Evolutionary conservation across 2,113 vertebrate species (phyloP).

Genomic region (Bombycilla garrulus): DNA sequence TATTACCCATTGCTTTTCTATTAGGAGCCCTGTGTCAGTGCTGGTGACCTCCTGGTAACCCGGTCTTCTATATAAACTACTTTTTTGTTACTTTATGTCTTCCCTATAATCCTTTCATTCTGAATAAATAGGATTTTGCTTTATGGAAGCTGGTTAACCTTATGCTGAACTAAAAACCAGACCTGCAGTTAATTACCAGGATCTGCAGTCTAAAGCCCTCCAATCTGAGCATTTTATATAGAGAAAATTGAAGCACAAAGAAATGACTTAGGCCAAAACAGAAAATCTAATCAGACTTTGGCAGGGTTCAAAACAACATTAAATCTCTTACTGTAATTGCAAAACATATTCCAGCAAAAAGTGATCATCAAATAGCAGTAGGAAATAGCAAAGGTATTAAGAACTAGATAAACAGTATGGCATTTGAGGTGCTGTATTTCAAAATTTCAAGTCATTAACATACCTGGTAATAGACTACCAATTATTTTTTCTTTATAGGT

Average conservation of each 20-base stretch:
- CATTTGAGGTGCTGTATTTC: background rate
- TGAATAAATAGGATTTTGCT: slow-evolving; percentile 56
- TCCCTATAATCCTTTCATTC: slow-evolving; percentile 31
- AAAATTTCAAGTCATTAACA: slow-evolving; percentile 1
- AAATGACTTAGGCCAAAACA: slow-evolving; percentile 27
- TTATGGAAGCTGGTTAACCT: slow-evolving; percentile 59
- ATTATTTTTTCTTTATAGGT: background rate
- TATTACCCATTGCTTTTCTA: background rate
- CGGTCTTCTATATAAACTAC: background rate
- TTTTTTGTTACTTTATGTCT: slow-evolving; percentile 10
- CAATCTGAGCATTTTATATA: slow-evolving; percentile 42
- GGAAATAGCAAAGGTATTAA: slow-evolving; percentile 15
- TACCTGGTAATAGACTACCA: background rate
- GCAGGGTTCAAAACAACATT: slow-evolving; percentile 48
- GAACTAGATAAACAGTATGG: background rate
- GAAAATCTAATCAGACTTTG: slow-evolving; percentile 58
- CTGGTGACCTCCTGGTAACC: background rate
- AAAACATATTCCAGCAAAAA: slow-evolving; percentile 36
- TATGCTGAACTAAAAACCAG: slow-evolving; percentile 57
- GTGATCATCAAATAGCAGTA: slow-evolving; percentile 4
- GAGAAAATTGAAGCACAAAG: slow-evolving; percentile 50
- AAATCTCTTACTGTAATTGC: slow-evolving; percentile 51
- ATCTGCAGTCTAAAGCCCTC: slow-evolving; percentile 23
- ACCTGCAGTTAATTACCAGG: slow-evolving; percentile 61
- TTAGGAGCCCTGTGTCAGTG: background rate